Percentiles rank a stretch among this genome's conserved stretches.
phyloP scores from a whole-genome alignment of 2,888 invertebrate genomes.

The Sycophila texana region DNA sequence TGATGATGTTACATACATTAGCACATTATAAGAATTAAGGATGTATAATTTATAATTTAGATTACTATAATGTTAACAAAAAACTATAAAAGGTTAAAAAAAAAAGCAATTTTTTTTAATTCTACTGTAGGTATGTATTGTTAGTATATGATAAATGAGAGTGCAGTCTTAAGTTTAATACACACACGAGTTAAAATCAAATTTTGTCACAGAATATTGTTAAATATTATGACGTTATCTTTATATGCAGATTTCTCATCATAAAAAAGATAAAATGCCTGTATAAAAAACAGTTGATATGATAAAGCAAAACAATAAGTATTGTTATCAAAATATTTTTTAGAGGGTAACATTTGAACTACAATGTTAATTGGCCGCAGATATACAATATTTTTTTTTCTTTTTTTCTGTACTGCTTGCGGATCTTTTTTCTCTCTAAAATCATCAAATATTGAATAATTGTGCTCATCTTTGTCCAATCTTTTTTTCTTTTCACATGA shows the following conservation, averaged over 20 bases:
- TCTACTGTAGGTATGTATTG: neutral
- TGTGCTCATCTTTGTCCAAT: constrained; percentile 75
- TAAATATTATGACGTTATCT: neutral
- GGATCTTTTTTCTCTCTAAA: constrained; percentile 63
- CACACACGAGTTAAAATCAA: constrained; percentile 2
- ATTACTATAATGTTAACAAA: too few relatives aligned
- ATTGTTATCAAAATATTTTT: constrained; percentile 1
- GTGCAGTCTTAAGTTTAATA: neutral
- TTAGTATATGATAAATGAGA: neutral
- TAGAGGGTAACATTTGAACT: constrained; percentile 67
- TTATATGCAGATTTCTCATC: neutral
- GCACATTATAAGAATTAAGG: too few relatives aligned
- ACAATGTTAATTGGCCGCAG: constrained; percentile 68
- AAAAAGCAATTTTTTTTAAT: neutral
- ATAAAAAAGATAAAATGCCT: constrained; percentile 49
- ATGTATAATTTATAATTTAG: too few relatives aligned
- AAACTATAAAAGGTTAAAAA: neutral
- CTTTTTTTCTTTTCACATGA: constrained; percentile 64
- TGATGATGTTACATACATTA: too few relatives aligned
- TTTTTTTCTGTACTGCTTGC: constrained; percentile 56
- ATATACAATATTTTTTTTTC: constrained; percentile 62
- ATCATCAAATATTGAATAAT: constrained; percentile 73
- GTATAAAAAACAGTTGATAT: constrained; percentile 30
- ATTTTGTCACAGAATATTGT: neutral
- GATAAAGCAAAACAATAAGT: constrained; percentile 27